Conservation (phyloP, 1,140 invertebrate species). For the Frieseomelitta varia region DNA sequence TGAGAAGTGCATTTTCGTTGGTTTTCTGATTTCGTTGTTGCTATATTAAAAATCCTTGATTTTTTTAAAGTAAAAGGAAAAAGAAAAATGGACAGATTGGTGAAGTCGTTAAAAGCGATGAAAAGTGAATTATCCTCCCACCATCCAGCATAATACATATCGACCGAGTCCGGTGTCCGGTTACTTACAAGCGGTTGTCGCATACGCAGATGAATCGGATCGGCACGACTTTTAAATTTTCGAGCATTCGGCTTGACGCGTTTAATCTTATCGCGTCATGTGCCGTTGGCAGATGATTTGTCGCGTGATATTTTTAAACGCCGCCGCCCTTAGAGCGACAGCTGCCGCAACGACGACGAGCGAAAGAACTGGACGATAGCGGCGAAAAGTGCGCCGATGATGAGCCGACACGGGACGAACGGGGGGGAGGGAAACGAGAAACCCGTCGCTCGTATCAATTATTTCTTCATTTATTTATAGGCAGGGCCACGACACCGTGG, state of each 20-base stretch:
- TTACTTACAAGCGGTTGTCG: no score
- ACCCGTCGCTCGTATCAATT: conserved; percentile 71
- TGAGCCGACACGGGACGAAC: neutral
- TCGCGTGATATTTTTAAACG: conserved; percentile 71
- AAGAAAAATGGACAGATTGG: no score
- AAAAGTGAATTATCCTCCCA: no score
- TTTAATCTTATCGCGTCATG: neutral
- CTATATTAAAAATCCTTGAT: no score
- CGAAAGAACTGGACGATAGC: conserved; percentile 62
- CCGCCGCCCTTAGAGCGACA: conserved; percentile 47
- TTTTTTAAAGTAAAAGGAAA: no score
- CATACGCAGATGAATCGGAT: neutral
- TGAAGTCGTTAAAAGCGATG: no score
- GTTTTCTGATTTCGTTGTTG: no score
- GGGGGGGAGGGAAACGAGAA: conserved; percentile 33
- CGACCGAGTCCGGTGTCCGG: no score
- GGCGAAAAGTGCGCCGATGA: conserved; percentile 67
- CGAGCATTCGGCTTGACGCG: neutral
- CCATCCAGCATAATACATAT: no score
- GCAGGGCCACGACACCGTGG: conserved; percentile 70
- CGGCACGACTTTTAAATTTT: neutral
- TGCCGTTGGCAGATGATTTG: conserved; percentile 43
- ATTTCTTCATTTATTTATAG: conserved; percentile 77
- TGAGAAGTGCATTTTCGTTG: no score
- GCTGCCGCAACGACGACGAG: conserved; percentile 4